Evolutionary conservation across 2,797 vertebrate species (phyloP).

Genomic region (Acrossocheilus wenchowensis): DNA sequence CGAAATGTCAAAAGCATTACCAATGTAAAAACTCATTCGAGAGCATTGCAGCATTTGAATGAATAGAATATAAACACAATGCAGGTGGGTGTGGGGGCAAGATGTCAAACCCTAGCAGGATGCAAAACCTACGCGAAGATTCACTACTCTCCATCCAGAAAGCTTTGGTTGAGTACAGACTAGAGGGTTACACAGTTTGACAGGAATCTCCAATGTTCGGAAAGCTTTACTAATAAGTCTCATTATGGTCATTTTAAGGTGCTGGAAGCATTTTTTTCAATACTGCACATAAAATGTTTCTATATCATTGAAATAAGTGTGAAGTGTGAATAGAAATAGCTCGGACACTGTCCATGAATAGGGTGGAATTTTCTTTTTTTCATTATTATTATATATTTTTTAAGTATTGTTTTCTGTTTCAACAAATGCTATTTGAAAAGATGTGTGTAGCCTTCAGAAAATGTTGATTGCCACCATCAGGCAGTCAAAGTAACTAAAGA

Average conservation of each 20-base stretch:
- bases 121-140: constrained; percentile 3
- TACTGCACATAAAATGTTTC: background rate
- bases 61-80: constrained; percentile 22
- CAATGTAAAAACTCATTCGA: constrained; percentile 18
- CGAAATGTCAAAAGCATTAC: constrained; percentile 43
- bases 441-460: background rate
- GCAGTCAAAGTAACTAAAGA: too few relatives aligned
- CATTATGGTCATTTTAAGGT: background rate
- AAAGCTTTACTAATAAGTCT: background rate
- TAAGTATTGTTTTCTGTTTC: background rate
- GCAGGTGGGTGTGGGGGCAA: constrained; percentile 22
- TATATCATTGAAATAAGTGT: background rate
- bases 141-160: background rate
- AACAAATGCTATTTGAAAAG: background rate
- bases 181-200: background rate
- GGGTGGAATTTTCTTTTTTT: background rate
- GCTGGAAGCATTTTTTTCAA: background rate
- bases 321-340: too few relatives aligned
- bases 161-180: background rate
- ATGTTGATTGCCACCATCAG: background rate
- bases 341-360: background rate
- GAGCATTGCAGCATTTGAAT: constrained; percentile 20
- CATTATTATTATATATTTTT: background rate
- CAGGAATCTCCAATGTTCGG: background rate
- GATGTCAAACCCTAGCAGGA: constrained; percentile 17